Evolutionary conservation across 2,797 vertebrate genomes (phyloP).

Genomic region (Allobates femoralis): DNA sequence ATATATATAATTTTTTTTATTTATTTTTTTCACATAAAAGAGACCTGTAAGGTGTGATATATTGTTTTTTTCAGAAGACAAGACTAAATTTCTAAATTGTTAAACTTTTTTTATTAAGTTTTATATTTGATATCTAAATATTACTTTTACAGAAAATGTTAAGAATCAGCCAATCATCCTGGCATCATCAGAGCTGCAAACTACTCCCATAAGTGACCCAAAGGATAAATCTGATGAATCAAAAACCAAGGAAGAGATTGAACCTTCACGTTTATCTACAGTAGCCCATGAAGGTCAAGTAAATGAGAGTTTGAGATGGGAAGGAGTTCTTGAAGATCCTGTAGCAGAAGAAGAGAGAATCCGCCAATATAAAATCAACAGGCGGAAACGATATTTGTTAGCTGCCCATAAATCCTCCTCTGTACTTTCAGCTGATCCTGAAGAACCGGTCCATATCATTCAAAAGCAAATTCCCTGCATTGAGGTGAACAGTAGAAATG

Average conservation of each 20-base stretch:
- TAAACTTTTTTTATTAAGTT: too few relatives aligned
- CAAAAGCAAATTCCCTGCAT: slow-evolving; percentile 2
- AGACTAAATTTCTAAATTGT: not conserved
- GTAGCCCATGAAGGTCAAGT: slow-evolving; percentile 62
- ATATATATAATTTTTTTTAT: too few relatives aligned
- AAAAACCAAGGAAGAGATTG: slow-evolving; percentile 53
- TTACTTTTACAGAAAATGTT: slow-evolving; percentile 72
- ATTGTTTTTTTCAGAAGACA: not conserved
- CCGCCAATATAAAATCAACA: slow-evolving; percentile 77
- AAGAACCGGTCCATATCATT: rapidly evolving
- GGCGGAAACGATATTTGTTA: slow-evolving; percentile 80
- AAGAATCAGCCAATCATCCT: slow-evolving; percentile 37
- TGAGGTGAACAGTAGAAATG: not conserved
- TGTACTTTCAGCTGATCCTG: not conserved
- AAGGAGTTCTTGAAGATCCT: slow-evolving; percentile 81
- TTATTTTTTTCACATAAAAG: too few relatives aligned
- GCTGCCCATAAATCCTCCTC: slow-evolving; percentile 72
- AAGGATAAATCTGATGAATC: slow-evolving; percentile 11
- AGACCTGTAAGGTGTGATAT: not conserved
- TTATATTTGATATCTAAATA: not conserved
- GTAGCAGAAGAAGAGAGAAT: slow-evolving; percentile 82
- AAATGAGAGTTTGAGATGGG: slow-evolving; percentile 85
- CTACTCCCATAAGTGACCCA: slow-evolving; percentile 55
- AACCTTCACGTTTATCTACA: not conserved
- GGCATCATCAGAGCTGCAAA: slow-evolving; percentile 42